phyloP scores from a whole-genome alignment of 1,140 invertebrate species.

The Galendromus occidentalis region DNA sequence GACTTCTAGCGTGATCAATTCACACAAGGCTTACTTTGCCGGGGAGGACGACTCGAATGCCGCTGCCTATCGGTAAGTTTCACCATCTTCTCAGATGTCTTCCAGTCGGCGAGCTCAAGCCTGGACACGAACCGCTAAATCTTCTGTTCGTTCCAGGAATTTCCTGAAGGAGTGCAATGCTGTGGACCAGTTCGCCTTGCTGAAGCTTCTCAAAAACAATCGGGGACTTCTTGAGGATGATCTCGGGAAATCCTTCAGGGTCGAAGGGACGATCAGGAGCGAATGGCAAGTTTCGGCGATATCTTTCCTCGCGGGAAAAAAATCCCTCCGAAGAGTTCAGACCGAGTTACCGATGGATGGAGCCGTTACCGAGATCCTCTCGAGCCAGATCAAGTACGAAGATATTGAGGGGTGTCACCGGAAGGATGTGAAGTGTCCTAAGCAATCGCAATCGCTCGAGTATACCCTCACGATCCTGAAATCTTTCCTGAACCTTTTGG shows the following conservation, averaged over 20 bases:
- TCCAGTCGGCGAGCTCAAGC: too few relatives aligned
- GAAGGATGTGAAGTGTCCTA: background rate
- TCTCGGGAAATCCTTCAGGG: background rate
- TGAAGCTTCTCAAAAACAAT: background rate
- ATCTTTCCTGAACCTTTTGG: constrained; percentile 24
- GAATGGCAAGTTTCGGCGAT: background rate
- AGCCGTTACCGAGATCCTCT: background rate
- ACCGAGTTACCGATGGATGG: background rate
- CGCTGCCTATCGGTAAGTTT: background rate
- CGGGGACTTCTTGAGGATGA: background rate
- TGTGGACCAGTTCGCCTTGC: background rate
- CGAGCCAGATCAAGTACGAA: background rate
- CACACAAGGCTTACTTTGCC: background rate
- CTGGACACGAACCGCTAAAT: background rate
- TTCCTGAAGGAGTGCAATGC: constrained; percentile 6
- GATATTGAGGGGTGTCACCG: background rate
- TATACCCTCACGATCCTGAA: background rate
- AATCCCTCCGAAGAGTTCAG: background rate
- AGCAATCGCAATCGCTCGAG: background rate
- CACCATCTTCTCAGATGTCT: background rate
- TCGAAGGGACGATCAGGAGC: background rate
- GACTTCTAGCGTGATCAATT: background rate
- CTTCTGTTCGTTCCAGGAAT: background rate
- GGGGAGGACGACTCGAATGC: background rate
- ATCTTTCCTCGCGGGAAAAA: background rate